Evolutionary conservation across 2,113 vertebrate species (phyloP).

Genomic region (Sinocyclocheilus anophthalmus): DNA sequence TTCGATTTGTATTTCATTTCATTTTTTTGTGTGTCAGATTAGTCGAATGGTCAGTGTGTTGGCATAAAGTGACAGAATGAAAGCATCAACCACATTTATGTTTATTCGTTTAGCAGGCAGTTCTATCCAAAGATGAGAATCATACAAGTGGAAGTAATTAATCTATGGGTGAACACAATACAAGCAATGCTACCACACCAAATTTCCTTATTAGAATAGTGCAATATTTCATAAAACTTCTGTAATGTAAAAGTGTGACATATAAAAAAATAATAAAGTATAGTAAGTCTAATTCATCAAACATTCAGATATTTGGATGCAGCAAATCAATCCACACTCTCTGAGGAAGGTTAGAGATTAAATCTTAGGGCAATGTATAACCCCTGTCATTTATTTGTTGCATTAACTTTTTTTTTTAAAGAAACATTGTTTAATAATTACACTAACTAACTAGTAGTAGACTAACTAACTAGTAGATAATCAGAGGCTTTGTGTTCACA

Average conservation of each 20-base stretch:
- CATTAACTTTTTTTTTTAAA: not conserved
- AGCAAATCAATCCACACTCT: not conserved
- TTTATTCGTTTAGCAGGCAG: too few relatives aligned
- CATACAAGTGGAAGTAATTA: too few relatives aligned
- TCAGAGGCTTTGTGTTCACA: conserved; percentile 13
- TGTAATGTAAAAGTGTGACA: not conserved
- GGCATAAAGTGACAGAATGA: too few relatives aligned
- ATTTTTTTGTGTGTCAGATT: too few relatives aligned
- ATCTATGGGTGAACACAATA: too few relatives aligned
- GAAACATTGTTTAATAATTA: not conserved
- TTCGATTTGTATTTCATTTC: too few relatives aligned
- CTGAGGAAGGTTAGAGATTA: not conserved
- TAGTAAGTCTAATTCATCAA: not conserved
- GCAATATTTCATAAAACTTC: not conserved
- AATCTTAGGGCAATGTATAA: not conserved
- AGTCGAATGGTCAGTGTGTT: too few relatives aligned
- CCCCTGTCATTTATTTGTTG: not conserved
- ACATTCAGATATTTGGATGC: not conserved
- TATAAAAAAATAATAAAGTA: not conserved
- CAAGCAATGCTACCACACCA: too few relatives aligned
- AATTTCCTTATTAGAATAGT: not conserved
- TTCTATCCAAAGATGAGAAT: too few relatives aligned
- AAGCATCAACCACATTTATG: too few relatives aligned
- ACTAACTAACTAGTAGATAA: not conserved
- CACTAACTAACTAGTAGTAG: not conserved